Percentiles rank a stretch among this genome's conserved stretches.
Evolutionary conservation across 2,113 vertebrate genomes (phyloP).

Genomic region (Mus pahari): DNA sequence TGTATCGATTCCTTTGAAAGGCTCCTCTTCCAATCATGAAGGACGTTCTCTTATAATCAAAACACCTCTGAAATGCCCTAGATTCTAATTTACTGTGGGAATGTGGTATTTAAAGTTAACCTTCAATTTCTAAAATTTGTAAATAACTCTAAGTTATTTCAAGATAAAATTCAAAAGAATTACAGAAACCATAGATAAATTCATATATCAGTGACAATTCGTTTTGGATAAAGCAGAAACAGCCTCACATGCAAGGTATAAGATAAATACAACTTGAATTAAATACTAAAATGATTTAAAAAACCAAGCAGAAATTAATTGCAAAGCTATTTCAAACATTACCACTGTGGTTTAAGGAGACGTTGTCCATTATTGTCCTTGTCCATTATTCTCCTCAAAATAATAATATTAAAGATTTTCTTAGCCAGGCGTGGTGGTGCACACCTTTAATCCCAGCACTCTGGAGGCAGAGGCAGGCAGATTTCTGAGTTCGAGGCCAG

Average conservation of each 20-base stretch:
- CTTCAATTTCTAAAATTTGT: not conserved
- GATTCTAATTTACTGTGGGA: not conserved
- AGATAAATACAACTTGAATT: not conserved
- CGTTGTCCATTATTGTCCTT: not conserved
- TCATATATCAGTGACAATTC: not conserved
- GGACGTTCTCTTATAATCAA: not conserved
- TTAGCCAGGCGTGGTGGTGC: no score
- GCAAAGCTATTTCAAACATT: not conserved
- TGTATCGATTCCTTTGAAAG: not conserved
- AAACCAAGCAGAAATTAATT: not conserved
- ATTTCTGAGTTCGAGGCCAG: no score
- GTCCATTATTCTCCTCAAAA: not conserved
- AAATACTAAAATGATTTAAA: not conserved
- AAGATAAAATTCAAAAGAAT: not conserved
- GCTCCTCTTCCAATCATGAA: not conserved
- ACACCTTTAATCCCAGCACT: no score
- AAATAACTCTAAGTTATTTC: not conserved
- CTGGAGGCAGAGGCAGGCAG: no score
- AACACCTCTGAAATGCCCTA: not conserved
- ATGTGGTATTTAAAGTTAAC: not conserved
- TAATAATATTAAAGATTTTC: not conserved
- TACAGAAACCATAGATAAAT: not conserved
- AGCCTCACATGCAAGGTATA: not conserved
- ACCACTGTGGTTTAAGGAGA: not conserved
- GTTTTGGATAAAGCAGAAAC: not conserved